A percentile compares a stretch with the other conserved stretches of the same genome.
phyloP scores from a whole-genome alignment of 37 sponge, comb jelly and placozoan species.

The Cladorhizidae sp. region DNA sequence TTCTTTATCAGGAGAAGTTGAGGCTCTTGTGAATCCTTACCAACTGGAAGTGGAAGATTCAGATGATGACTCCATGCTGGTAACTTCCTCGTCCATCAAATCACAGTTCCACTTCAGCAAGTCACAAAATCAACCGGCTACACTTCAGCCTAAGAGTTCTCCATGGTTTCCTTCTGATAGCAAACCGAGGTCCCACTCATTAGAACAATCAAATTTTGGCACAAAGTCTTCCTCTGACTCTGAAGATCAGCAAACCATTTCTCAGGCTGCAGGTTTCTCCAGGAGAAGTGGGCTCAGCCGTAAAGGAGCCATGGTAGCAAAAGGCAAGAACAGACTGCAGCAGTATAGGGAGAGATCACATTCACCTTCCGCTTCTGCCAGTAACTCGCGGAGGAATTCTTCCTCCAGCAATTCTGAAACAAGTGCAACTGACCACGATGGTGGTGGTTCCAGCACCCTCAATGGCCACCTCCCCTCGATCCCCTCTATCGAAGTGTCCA shows the following conservation, averaged over 20 bases:
- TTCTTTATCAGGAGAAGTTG: background rate
- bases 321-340: constrained; percentile 1
- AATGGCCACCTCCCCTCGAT: background rate
- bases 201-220: background rate
- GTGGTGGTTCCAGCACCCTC: background rate
- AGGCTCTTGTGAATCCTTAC: constrained; percentile 11
- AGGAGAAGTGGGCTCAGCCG: constrained; percentile 13
- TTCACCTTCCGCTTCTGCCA: background rate
- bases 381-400: background rate
- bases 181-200: background rate
- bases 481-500: background rate
- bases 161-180: background rate
- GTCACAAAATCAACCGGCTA: background rate
- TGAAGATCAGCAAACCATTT: background rate
- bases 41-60: background rate
- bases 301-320: constrained; percentile 19
- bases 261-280: background rate
- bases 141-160: background rate
- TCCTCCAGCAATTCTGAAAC: too few relatives aligned
- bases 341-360: background rate
- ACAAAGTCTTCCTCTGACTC: background rate
- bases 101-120: background rate
- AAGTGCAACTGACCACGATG: background rate
- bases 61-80: constrained; percentile 4
- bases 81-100: background rate